A percentile compares a stretch with the other conserved stretches of the same genome.
phyloP scores from a whole-genome alignment of 2,113 vertebrate genomes.

The Vireo altiloquus region DNA sequence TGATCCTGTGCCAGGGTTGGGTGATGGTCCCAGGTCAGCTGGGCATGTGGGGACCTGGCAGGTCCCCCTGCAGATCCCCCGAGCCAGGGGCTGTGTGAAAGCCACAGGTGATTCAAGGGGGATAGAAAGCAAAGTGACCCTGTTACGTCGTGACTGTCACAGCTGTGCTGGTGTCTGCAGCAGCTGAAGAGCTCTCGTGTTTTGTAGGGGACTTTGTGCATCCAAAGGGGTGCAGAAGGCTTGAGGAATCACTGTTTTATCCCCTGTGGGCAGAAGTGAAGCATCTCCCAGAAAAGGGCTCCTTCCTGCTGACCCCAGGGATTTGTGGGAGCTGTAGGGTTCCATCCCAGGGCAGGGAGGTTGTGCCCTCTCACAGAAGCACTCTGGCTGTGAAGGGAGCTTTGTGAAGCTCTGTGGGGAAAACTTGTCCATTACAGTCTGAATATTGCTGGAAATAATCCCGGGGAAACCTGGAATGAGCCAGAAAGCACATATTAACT shows the following conservation, averaged over 20 bases:
- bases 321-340: not conserved
- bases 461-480: not conserved
- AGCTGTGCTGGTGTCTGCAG: not conserved
- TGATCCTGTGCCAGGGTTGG: not conserved
- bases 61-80: accelerated
- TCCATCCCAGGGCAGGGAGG: not conserved
- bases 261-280: not conserved
- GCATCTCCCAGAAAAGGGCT: not conserved
- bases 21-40: not conserved
- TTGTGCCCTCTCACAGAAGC: not conserved
- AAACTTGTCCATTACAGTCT: not conserved
- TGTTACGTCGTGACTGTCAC: accelerated
- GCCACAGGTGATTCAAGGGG: not conserved
- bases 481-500: not conserved
- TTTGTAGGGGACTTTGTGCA: not conserved
- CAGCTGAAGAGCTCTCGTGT: not conserved
- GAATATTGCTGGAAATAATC: not conserved
- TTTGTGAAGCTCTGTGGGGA: not conserved
- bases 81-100: not conserved
- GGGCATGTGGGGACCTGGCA: not conserved
- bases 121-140: accelerated
- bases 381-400: accelerated
- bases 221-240: not conserved
- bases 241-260: not conserved
- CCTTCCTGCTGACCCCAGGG: not conserved